Conservation (phyloP, 2,797 vertebrate genomes). For the Micrastur ruficollis region DNA sequence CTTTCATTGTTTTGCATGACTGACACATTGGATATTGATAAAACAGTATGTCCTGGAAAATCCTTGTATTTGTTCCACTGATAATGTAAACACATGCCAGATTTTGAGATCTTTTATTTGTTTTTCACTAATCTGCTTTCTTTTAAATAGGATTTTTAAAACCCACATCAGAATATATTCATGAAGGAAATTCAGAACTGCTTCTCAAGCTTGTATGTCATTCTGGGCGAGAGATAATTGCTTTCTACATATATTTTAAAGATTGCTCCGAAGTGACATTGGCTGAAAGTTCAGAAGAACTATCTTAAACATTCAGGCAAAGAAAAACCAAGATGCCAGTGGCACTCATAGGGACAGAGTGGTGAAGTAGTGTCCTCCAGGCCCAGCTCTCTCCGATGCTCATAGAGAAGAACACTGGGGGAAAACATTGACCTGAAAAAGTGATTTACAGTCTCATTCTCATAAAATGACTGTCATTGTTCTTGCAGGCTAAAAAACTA, state of each 20-base stretch:
- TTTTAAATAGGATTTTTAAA: not conserved
- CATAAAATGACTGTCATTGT: conserved; percentile 62
- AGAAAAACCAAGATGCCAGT: conserved; percentile 5
- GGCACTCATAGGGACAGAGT: not conserved
- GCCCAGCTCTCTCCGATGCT: conserved; percentile 8
- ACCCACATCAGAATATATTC: not conserved
- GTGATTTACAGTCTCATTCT: conserved; percentile 64
- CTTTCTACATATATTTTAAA: not conserved
- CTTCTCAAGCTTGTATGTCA: not conserved
- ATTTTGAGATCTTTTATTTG: not conserved
- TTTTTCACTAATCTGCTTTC: not conserved
- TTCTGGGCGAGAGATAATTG: not conserved
- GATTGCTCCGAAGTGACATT: not conserved
- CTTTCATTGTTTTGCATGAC: not conserved
- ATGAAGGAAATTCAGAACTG: not conserved
- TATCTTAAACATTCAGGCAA: not conserved
- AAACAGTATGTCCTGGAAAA: not conserved
- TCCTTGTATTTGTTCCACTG: not conserved
- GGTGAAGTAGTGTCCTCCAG: conserved; percentile 29
- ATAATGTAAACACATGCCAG: not conserved
- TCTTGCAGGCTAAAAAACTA: conserved; percentile 56
- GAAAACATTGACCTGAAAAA: conserved; percentile 60
- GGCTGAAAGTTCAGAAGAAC: conserved; percentile 4
- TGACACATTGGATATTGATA: not conserved
- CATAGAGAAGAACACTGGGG: not conserved